These are phyloP conservation scores for Calameuta pallipes DNA, from an alignment of 2,888 invertebrate species.

Conservation along the genomic window DNA sequence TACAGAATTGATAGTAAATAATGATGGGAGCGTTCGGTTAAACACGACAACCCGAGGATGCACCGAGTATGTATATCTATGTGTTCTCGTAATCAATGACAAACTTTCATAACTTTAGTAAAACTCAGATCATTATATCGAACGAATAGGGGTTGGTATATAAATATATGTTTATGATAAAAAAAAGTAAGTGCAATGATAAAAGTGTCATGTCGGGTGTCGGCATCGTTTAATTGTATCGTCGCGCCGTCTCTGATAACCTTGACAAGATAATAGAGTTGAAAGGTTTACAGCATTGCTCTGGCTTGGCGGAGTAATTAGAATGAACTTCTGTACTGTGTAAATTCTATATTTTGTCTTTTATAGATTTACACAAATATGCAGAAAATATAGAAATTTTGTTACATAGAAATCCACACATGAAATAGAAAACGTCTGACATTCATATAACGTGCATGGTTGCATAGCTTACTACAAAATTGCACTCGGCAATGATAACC, in stretches of 20 bases:
- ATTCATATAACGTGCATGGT: background rate
- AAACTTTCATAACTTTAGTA: background rate
- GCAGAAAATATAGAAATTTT: background rate
- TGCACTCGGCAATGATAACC: background rate
- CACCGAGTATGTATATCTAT: slow-evolving; percentile 45
- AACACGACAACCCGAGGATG: slow-evolving; percentile 48
- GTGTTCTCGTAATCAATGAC: background rate
- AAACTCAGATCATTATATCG: background rate
- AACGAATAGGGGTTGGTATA: background rate
- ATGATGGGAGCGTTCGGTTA: slow-evolving; percentile 30
- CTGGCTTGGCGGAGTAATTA: background rate
- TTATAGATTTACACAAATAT: background rate
- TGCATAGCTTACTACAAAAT: background rate
- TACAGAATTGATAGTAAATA: slow-evolving; percentile 47
- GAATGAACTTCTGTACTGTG: background rate
- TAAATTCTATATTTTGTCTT: background rate
- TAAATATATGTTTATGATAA: background rate
- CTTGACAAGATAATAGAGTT: slow-evolving; percentile 40
- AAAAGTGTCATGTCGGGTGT: background rate
- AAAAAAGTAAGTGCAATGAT: background rate
- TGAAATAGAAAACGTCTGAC: background rate
- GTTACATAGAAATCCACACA: background rate
- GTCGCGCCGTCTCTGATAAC: slow-evolving; percentile 29
- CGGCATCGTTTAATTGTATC: background rate
- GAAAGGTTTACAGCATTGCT: slow-evolving; percentile 28